Base-by-base conservation (phyloP, 1,140 invertebrate genomes). In the Dinothrombium tinctorium region DNA sequence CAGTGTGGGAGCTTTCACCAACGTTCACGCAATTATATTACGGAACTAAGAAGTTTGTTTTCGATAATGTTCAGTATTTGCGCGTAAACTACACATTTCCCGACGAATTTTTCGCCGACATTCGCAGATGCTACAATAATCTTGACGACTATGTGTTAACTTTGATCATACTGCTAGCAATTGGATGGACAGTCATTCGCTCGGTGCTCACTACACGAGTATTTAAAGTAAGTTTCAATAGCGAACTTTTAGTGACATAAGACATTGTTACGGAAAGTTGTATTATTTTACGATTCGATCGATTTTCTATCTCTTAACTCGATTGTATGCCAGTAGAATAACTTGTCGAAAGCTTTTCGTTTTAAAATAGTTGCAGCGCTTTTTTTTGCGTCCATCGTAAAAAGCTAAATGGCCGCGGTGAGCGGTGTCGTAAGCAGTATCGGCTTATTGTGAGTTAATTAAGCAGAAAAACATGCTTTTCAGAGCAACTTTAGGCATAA, bases 1-100 rank as follows among this genome's bases (percentile, higher is more conserved):
- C n/a, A n/a, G n/a, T n/a, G n/a, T 36, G 33, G 33, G 33, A 36
- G 23, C 33, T 22, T 22, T 36, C 33, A 21, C 33, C 33, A 36
- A 36, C 19, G 20, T 36, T 22, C 23, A 15, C 33, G 12, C 19
- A 21, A 21, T 36, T 36, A 11, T 36, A 22, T 22, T 11, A 9
- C 9, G 17, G n/a, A 21, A 21, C 7, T 21, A 7, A 22, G 20
- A 36, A 36, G 12, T 36, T 36, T 36, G 33, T 36, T 19, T 12
- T 19, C 23, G 19, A 21, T 21, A 36, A 36, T 36, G 20, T 36
- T 17, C 4, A 19, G 9, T 22, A 36, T 22, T n/a, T 36, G 2
- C 12, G 20, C 7, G n/a, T 9, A 19, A 36, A 36, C n/a, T 36
- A 36, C 7, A 15, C 33, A 4, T 36, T 36, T 36, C 33, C 33